phyloP scores from a whole-genome alignment of 1,140 invertebrate species.

The Zaprionus tsacasi region DNA sequence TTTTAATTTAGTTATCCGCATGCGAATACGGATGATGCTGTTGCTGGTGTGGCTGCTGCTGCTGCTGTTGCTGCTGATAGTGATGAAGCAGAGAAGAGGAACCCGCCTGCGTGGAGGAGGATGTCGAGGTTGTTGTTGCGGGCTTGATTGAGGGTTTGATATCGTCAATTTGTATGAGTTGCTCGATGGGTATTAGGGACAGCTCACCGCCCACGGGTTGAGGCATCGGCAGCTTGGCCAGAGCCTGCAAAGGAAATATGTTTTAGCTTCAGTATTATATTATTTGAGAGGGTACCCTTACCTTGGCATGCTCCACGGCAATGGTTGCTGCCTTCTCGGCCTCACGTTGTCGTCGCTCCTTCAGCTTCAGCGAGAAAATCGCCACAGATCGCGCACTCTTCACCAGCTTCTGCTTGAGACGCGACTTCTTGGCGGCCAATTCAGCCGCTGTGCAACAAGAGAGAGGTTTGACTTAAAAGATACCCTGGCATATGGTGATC shows the following conservation, averaged over 20 bases:
- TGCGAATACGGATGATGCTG: slow-evolving; percentile 51
- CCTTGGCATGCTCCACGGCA: slow-evolving; percentile 83
- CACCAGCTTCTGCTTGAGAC: slow-evolving; percentile 86
- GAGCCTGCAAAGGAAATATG: slow-evolving; percentile 43
- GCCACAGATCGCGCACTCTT: slow-evolving; percentile 92
- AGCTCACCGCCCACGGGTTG: slow-evolving; percentile 89
- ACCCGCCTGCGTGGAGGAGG: slow-evolving; percentile 56
- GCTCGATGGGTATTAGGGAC: slow-evolving; percentile 92
- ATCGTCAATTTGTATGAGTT: slow-evolving; percentile 89
- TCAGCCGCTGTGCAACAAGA: slow-evolving; percentile 83
- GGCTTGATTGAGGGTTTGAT: slow-evolving; percentile 82
- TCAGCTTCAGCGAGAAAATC: slow-evolving; percentile 91
- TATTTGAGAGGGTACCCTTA: slow-evolving; percentile 12
- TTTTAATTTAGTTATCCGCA: slow-evolving; percentile 56
- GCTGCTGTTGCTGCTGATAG: slow-evolving; percentile 45
- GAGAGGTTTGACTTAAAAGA: not conserved
- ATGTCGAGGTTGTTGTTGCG: slow-evolving; percentile 42
- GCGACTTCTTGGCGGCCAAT: slow-evolving; percentile 88
- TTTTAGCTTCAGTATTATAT: not conserved
- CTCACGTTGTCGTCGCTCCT: slow-evolving; percentile 90
- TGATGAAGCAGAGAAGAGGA: slow-evolving; percentile 57
- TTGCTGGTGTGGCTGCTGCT: slow-evolving; percentile 33
- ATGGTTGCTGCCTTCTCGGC: slow-evolving; percentile 87
- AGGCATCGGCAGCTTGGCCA: slow-evolving; percentile 76
- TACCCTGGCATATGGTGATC: not conserved